Evolutionary conservation across 2,113 vertebrate species (phyloP), one percentile per base, ranked within the genome.

Genomic region (Neolamprologus modestus): DNA sequence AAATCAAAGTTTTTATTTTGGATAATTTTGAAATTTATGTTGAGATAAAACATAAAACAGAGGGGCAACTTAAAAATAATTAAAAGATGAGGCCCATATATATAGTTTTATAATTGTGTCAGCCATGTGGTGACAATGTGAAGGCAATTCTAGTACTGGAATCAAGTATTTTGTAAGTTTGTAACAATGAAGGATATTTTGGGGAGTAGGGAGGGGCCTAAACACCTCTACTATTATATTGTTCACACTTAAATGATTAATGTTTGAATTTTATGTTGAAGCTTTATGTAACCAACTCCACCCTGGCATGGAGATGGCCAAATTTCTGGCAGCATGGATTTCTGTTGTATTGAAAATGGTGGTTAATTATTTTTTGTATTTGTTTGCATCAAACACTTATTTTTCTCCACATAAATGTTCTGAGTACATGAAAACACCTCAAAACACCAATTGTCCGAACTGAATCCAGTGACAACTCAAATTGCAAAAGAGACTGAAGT

Each of bases 331-430:
- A 86, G 81, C 90, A 84, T 88, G 88, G 80, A 79, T 31, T 45
- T 54, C 16, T 50, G 28, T 66, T 28, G 19, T 90, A 16, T 42
- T 19, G 9, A 53, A 61, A 14, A 11, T 37, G 12, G 47, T 81
- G 9, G 5, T 54, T 87, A 40, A 35, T 52, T 66, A 50, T 17
- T 79, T 61, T 7, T 21, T 47, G 16, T 61, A 68, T 68, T 80
- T 86, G 61, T 94, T 89, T 90, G 87, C 86, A 83, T 89, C 83
- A 87, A 87, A 88, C 73, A 78, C 31, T 24, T 80, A 17, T 45
- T 47, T 19, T 40, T 26, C 4, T 28, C 71, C 24, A 78, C 17
- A 59, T 31, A 31, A 59, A 13, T 2, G 24, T 8, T 81, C 10
- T 8, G 4, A 50, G 21, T 31, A 17, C 45, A 76, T 2, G 6